Percentiles rank a stretch among this genome's conserved stretches.
These are phyloP conservation scores for Drosophila quinaria DNA, from an alignment of 2,888 invertebrate genomes.

Conservation along the genomic window DNA sequence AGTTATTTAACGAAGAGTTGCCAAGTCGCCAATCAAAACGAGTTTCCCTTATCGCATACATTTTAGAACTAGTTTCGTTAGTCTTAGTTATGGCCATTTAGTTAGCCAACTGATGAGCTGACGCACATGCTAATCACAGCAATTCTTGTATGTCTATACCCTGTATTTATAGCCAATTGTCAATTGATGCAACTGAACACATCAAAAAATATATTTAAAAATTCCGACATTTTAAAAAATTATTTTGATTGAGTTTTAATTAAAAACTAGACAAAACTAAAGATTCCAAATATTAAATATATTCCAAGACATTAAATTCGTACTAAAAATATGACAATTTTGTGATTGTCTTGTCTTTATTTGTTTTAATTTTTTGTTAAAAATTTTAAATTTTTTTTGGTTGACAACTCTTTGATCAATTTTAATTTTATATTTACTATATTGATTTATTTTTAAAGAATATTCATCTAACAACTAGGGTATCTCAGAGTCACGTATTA, in stretches of 20 bases:
- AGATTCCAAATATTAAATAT: not conserved
- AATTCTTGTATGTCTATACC: slow-evolving; percentile 42
- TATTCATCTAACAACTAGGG: not conserved
- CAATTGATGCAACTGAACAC: not conserved
- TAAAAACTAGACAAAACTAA: not conserved
- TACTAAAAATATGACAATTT: no score
- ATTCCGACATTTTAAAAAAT: no score
- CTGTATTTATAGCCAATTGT: not conserved
- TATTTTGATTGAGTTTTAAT: not conserved
- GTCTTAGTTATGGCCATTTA: slow-evolving; percentile 32
- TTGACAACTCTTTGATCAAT: no score
- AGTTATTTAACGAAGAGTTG: slow-evolving; percentile 27
- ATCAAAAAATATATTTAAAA: not conserved
- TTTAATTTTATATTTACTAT: no score
- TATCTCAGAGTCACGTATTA: slow-evolving; percentile 6
- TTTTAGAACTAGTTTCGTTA: slow-evolving; percentile 57
- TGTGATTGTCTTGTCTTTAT: no score
- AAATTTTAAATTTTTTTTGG: no score
- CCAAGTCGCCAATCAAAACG: slow-evolving; percentile 53
- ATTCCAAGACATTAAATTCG: not conserved
- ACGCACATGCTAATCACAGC: slow-evolving; percentile 72
- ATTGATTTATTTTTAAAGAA: no score
- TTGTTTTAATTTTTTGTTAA: no score
- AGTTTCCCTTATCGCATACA: slow-evolving; percentile 72
- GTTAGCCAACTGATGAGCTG: slow-evolving; percentile 31